Percentiles rank a stretch among this genome's conserved stretches.
phyloP scores from a whole-genome alignment of 2,888 invertebrate species.

The Tholera decimalis region DNA sequence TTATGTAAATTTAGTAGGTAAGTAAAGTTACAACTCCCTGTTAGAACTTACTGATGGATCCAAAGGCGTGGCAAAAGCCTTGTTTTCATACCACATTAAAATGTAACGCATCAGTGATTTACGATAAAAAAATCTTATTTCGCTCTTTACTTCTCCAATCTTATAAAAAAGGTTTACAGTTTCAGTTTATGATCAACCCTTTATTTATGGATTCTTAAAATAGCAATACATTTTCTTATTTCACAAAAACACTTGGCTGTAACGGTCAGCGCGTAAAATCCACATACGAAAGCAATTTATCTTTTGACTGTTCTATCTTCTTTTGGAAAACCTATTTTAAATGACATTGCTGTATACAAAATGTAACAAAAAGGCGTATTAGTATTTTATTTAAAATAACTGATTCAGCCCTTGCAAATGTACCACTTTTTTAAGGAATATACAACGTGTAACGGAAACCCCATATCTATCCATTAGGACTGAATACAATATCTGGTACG shows the following conservation, averaged over 20 bases:
- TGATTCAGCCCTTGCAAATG: too few relatives aligned
- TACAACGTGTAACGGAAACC: too few relatives aligned
- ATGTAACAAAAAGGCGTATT: too few relatives aligned
- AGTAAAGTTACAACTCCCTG: too few relatives aligned
- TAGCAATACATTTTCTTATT: slow-evolving; percentile 43
- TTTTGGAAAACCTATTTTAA: not conserved
- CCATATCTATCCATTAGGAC: too few relatives aligned
- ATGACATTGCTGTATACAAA: too few relatives aligned
- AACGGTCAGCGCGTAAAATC: slow-evolving; percentile 15
- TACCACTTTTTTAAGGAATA: too few relatives aligned
- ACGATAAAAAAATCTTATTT: slow-evolving; percentile 11
- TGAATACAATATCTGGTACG: too few relatives aligned
- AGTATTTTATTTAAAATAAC: too few relatives aligned
- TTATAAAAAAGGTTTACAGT: slow-evolving; percentile 47
- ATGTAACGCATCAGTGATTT: not conserved
- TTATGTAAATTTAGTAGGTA: too few relatives aligned
- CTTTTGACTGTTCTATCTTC: not conserved
- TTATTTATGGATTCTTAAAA: slow-evolving; percentile 55
- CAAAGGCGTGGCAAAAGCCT: not conserved
- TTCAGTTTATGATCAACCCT: slow-evolving; percentile 48
- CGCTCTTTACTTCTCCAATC: slow-evolving; percentile 26
- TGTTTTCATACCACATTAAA: slow-evolving; percentile 9
- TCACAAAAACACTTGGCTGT: slow-evolving; percentile 22
- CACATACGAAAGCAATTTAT: not conserved
- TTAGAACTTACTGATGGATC: not conserved